Base-by-base conservation (phyloP, 1,140 invertebrate genomes). In the Cyphomyrmex costatus region DNA sequence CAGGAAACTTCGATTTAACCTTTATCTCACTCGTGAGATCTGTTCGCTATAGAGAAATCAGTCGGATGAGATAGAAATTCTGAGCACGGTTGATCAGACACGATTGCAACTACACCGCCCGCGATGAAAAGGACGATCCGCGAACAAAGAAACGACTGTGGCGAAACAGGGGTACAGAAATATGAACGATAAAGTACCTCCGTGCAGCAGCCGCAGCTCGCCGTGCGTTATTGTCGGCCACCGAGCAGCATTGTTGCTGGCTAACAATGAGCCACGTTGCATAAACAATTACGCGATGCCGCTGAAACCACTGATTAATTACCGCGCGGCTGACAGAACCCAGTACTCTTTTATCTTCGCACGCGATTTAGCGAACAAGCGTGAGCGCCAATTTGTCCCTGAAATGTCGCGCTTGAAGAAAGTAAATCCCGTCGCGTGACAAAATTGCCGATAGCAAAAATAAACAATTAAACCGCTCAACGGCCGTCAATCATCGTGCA, bases 241-340 rank as follows among this genome's bases (percentile, higher is more conserved):
- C 30, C 73, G 76, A 46, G 24, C 36, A 70, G 70, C n/a, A 87
- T 88, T 88, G 86, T 88, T 71, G 56, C 65, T 8, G 21, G 46
- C 79, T 56, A 71, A 87, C 85, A 88, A 88, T 88, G 78, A 84
- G 30, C 58, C 33, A 30, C 49, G 58, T 42, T 74, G 56, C 61
- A 86, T 66, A 86, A 88, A 73, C 86, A 88, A 88, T 88, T 87
- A 83, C 42, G 63, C 70, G 66, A 58, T 71, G 63, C 21, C 60
- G 53, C 36, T 66, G 4, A 63, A 51, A 56, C 65, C 77, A 46
- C 56, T 87, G 87, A 88, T 88, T 87, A 88, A 88, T 88, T 76
- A 71, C 71, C 70, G 51, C 36, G 66, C 53, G 66, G 73, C 58
- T 80, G 85, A 66, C 51, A 79, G 33, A 71, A 30, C 46, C 80